Evolutionary conservation across 2,113 vertebrate genomes (phyloP), one percentile per base, ranked within the genome.

Genomic region (Gasterosteus aculeatus): DNA sequence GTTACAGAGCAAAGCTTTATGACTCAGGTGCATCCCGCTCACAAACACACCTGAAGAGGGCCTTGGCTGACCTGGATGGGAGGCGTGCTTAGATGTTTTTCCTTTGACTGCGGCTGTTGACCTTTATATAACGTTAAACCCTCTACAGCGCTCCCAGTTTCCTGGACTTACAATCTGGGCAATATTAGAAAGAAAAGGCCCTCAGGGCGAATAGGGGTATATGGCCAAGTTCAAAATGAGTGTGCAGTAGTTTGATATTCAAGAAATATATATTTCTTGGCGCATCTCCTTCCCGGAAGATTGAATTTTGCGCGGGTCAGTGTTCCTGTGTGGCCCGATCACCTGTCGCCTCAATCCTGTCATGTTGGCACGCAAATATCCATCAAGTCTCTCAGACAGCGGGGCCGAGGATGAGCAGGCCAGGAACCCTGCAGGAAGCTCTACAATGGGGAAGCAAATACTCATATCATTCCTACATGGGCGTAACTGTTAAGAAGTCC

Each of bases 1-100:
- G 69, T 85, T 80, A 86, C 56, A 86, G 69, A 85, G 76, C 61
- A 69, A 75, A 68, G 78, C 69, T 85, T 83, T 84, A 82, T 84
- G 81, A 81, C 81, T 85, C 82, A 80, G 80, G 84, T 86, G 80
- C 56, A 83, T 87, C 86, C 59, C 53, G 80, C 63, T 77, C 60
- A 81, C 72, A 82, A 63, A 56, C 69, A 82, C 71, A 79, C 73
- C 77, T 80, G 73, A 83, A 10, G 39, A 51, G 62, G 85, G 78
- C 67, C 10, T 80, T 58, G 46, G 46, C 53, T 59, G 15, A 29
- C 38, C 46, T 69, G 46, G 56, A 42, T 69, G 56, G 64, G 59
- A 54, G 33, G 59, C 64, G 38, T 57, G 19, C 58, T 31, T 67
- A 44, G 9, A 69, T 31, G 69, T 68, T 39, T 26, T 69, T 41